These are phyloP conservation scores for Patagioenas fasciata DNA, from an alignment of 2,113 vertebrate species.

Conservation along the genomic window DNA sequence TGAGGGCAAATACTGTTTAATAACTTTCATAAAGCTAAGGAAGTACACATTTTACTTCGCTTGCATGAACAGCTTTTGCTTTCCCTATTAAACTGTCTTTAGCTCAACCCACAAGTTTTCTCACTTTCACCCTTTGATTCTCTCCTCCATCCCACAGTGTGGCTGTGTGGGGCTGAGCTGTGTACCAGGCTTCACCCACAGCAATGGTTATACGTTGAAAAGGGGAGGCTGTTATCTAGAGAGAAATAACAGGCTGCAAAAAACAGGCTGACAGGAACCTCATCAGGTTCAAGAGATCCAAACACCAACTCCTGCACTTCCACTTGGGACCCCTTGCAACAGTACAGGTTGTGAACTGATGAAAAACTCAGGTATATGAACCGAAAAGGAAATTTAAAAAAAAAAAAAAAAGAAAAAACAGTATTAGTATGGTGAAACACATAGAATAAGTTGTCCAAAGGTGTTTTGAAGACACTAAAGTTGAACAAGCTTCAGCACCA, in stretches of 20 bases:
- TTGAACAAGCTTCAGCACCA: background rate
- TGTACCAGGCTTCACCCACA: background rate
- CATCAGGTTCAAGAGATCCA: background rate
- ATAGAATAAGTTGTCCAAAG: background rate
- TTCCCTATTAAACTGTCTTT: background rate
- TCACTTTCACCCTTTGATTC: no score
- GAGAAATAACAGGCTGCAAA: background rate
- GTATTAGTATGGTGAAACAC: background rate
- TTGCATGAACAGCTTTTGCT: background rate
- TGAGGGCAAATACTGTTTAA: background rate
- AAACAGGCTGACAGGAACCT: background rate
- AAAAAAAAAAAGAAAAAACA: background rate
- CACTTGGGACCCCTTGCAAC: background rate
- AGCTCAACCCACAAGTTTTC: no score
- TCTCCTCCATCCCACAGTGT: background rate
- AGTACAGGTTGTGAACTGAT: background rate
- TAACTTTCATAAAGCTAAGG: background rate
- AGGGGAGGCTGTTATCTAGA: background rate
- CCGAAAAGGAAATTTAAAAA: background rate
- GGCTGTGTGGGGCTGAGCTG: background rate
- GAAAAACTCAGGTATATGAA: background rate
- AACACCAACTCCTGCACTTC: background rate
- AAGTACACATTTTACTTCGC: background rate
- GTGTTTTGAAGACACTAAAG: background rate
- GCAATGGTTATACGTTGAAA: background rate